phyloP scores from a whole-genome alignment of 1,140 invertebrate genomes.

The Adelges cooleyi region DNA sequence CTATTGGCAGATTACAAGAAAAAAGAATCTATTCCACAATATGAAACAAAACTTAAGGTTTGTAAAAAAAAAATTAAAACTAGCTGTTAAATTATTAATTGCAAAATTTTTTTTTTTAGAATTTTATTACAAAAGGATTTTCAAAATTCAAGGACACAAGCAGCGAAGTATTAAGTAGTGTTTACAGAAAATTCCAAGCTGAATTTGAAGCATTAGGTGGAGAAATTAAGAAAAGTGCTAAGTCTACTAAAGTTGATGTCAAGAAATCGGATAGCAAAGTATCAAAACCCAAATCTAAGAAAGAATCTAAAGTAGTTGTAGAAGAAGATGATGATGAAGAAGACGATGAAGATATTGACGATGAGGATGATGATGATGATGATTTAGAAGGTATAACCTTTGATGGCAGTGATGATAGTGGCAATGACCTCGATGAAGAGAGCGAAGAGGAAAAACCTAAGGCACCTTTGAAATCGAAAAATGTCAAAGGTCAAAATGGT shows the following conservation, averaged over 20 bases:
- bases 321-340: neutral
- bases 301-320: neutral
- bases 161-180: neutral
- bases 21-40: neutral
- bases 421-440: neutral
- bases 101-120: neutral
- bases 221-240: neutral
- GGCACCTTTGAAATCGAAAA: neutral
- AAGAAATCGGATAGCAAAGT: neutral
- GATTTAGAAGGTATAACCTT: slow-evolving; percentile 1
- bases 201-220: slow-evolving; percentile 7
- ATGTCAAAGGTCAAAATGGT: neutral
- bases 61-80: no score
- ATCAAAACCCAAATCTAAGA: neutral
- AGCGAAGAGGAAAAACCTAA: slow-evolving; percentile 17
- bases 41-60: neutral
- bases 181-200: neutral
- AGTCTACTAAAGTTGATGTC: neutral
- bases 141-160: slow-evolving; percentile 13
- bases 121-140: slow-evolving; percentile 21
- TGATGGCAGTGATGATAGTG: neutral
- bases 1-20: slow-evolving; percentile 7
- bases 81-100: no score
- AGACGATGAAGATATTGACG: slow-evolving; percentile 4
- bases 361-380: slow-evolving; percentile 7